A percentile compares a stretch with the other conserved stretches of the same genome.
phyloP scores from a whole-genome alignment of 2,113 vertebrate genomes.

The Pitta sordida region DNA sequence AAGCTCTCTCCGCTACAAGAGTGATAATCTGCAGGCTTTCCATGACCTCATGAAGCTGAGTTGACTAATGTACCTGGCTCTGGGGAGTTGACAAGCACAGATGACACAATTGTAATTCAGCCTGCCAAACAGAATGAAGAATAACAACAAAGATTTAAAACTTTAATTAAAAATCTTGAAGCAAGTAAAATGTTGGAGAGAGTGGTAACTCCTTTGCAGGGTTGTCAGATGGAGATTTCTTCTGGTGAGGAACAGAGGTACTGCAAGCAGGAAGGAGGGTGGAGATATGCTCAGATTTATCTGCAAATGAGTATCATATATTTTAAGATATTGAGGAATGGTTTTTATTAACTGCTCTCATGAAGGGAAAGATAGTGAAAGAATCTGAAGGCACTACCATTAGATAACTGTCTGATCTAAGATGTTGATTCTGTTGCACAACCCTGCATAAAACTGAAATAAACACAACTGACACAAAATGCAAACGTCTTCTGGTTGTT shows the following conservation, averaged over 20 bases:
- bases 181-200: not conserved
- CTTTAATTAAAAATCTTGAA: constrained; percentile 50
- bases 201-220: constrained; percentile 4
- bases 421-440: constrained; percentile 3
- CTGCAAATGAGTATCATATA: not conserved
- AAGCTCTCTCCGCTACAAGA: constrained; percentile 17
- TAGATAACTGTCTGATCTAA: not conserved
- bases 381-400: constrained; percentile 26
- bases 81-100: not conserved
- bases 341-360: constrained; percentile 25
- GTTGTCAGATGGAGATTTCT: constrained; percentile 34
- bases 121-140: not conserved
- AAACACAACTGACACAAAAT: not conserved
- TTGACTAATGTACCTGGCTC: constrained; percentile 10
- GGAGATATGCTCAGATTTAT: constrained; percentile 2
- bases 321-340: not conserved
- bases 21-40: constrained; percentile 50
- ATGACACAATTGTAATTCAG: constrained; percentile 42
- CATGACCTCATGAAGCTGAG: constrained; percentile 44
- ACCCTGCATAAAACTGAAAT: not conserved
- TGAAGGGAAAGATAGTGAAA: not conserved
- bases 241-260: not conserved
- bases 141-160: constrained; percentile 18
- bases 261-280: not conserved
- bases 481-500: not conserved